Conservation (phyloP, 1,140 invertebrate genomes). For the Diabrotica undecimpunctata region DNA sequence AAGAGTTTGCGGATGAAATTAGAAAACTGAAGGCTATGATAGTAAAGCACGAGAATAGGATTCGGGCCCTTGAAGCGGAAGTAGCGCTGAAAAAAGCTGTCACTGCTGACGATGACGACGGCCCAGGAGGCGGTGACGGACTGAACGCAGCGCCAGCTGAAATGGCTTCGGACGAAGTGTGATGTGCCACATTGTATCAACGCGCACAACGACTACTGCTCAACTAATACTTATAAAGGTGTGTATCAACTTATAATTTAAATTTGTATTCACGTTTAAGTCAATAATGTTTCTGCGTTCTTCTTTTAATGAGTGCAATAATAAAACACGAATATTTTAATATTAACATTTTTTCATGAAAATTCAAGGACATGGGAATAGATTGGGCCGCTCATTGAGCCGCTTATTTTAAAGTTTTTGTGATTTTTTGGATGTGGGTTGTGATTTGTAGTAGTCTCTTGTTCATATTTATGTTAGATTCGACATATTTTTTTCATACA, state of each 20-base stretch:
- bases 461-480: no score
- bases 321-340: no score
- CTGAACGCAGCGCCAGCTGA: conserved; percentile 31
- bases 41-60: conserved; percentile 90
- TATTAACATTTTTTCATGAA: no score
- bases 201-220: conserved; percentile 13
- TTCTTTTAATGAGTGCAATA: no score
- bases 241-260: background rate
- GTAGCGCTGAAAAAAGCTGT: conserved; percentile 49
- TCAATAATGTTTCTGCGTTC: no score
- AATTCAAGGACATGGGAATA: no score
- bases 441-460: no score
- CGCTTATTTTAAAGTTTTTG: no score
- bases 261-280: no score
- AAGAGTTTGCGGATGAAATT: conserved; percentile 82
- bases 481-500: no score
- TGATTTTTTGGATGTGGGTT: no score
- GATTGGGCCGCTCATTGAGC: no score
- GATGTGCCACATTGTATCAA: conserved; percentile 11
- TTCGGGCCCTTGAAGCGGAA: conserved; percentile 67
- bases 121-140: conserved; percentile 40
- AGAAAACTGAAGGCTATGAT: conserved; percentile 89
- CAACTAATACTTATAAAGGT: conserved; percentile 25
- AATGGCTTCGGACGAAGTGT: conserved; percentile 41
- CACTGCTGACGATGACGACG: conserved; percentile 39